Conservation (phyloP, 2,797 vertebrate genomes). For the Vespertilio murinus region DNA sequence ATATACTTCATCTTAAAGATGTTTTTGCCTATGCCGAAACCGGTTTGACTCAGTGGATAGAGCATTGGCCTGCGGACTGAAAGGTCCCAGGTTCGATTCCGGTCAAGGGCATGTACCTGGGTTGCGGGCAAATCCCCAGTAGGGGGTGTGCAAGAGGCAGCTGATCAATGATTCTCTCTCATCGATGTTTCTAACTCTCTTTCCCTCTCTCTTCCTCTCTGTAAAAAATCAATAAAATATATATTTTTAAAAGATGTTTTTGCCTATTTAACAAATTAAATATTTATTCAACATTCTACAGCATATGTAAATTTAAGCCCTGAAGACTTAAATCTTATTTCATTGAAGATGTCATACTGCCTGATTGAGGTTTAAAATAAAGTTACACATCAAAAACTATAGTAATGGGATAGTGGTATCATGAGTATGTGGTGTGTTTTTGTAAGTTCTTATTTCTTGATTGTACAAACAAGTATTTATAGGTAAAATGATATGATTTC, state of each 20-base stretch:
- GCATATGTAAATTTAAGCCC: neutral
- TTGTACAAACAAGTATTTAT: neutral
- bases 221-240: too few species aligned
- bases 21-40: conserved; percentile 15
- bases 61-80: too few species aligned
- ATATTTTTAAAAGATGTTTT: conserved; percentile 37
- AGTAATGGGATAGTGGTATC: neutral
- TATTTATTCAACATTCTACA: neutral
- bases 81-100: too few species aligned
- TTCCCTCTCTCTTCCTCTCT: too few species aligned
- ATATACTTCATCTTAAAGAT: conserved; percentile 14
- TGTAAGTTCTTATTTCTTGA: neutral
- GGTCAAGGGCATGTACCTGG: too few species aligned
- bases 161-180: too few species aligned
- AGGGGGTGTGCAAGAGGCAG: too few species aligned
- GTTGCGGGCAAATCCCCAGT: too few species aligned
- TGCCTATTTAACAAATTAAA: neutral
- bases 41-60: too few species aligned
- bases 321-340: neutral
- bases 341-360: neutral
- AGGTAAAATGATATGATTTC: neutral
- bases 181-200: too few species aligned
- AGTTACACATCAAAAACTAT: neutral
- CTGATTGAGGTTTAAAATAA: neutral
- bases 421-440: neutral